Evolutionary conservation across 1,140 invertebrate species (phyloP), one percentile per base, ranked within the genome.

Genomic region (Aphidius ervi): DNA sequence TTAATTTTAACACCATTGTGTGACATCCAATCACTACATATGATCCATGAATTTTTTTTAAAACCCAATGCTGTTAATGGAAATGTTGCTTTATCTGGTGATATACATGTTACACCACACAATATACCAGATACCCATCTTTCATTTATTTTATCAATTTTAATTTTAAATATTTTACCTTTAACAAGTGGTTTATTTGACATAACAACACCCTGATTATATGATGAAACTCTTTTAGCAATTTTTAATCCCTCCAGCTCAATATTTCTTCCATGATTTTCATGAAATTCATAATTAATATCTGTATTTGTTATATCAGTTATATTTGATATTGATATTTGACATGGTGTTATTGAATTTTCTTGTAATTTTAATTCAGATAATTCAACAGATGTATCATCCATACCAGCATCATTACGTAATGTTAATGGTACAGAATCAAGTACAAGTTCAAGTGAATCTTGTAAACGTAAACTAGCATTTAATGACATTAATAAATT

Each of bases 51-150:
- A 45, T 87, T 84, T 62, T 86, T 86, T 70, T 89, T 91, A 46
- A 92, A 84, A 31, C 85, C 84, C 7, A 93, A 76, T 10, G 90
- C 87, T 43, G 88, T 89, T 4, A 87, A 78, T 23, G 91, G 90
- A 58, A 92, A 81, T 68, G 74, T 76, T 7, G 83, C 80, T 61
- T 85, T 84, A 56, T 91, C 88, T 0, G 88, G 87, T n/a, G 82
- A 81, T 10, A 86, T 82, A 53, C 85, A 86, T 5, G 90, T 82
- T 0, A 93, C 83, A 5, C 92, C 92, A 59, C 92, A 81, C 57
- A 88, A 83, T 4, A 94, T 74, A 2, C 89, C 92, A 0, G 90
- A 91, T 46, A 88, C 88, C 91, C 91, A 94, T 54, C 86, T 82
- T 49, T 84, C 76, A 69, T 92, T 90, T 4, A 91, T 67, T 47